These are phyloP conservation scores for Drosophila sordidula DNA, from an alignment of 2,888 invertebrate genomes.

Conservation along the genomic window DNA sequence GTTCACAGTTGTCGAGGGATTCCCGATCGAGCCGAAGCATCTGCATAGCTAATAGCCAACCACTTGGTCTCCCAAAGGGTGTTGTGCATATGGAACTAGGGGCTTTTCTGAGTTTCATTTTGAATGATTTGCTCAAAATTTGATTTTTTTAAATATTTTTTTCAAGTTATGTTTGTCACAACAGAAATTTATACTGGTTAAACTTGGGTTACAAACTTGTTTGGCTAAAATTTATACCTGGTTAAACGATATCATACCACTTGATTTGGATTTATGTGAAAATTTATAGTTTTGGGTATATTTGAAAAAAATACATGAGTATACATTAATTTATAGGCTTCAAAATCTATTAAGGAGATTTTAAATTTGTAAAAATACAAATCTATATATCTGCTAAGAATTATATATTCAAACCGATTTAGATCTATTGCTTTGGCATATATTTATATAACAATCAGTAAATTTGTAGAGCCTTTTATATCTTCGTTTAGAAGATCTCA, in stretches of 20 bases:
- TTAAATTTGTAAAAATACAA: too few relatives aligned
- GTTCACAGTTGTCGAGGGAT: conserved; percentile 14
- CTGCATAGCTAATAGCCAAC: conserved; percentile 71
- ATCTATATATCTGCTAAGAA: too few relatives aligned
- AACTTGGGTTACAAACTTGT: conserved; percentile 2
- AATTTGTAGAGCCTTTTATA: too few relatives aligned
- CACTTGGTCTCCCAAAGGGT: conserved; percentile 63
- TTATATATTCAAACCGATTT: too few relatives aligned
- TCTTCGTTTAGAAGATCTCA: too few relatives aligned
- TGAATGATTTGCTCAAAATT: conserved; percentile 32
- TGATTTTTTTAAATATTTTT: conserved; percentile 31
- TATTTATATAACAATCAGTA: too few relatives aligned
- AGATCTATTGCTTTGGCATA: too few relatives aligned
- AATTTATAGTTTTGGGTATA: conserved; percentile 28
- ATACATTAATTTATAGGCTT: not conserved
- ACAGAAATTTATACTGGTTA: conserved; percentile 66
- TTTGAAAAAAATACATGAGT: not conserved
- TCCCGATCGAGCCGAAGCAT: conserved; percentile 46
- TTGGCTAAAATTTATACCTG: conserved; percentile 1
- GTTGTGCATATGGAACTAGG: conserved; percentile 7
- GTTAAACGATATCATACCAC: conserved; percentile 5
- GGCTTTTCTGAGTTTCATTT: conserved; percentile 16
- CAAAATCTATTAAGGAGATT: not conserved
- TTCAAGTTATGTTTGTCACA: conserved; percentile 63
- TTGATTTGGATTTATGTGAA: conserved; percentile 17